A percentile compares a stretch with the other conserved stretches of the same genome.
These are phyloP conservation scores for Phyto melanocephala DNA, from an alignment of 2,888 invertebrate species.

Conservation along the genomic window DNA sequence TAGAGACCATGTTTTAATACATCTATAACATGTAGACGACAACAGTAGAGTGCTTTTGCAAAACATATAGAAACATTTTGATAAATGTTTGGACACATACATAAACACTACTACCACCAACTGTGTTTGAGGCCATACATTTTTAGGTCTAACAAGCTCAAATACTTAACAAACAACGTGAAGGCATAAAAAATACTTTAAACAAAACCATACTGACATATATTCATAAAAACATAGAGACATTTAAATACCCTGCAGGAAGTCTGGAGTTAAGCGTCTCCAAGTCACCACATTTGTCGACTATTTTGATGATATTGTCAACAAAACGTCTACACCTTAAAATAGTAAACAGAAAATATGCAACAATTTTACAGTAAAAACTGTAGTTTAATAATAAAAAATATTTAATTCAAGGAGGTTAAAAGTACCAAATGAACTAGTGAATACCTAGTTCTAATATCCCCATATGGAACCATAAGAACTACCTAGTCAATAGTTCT, in stretches of 20 bases:
- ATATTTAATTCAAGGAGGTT: too few relatives aligned
- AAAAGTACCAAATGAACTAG: neutral
- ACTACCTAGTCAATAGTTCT: too few relatives aligned
- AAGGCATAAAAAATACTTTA: slow-evolving; percentile 6
- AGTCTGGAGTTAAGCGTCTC: too few relatives aligned
- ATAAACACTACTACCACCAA: slow-evolving; percentile 41
- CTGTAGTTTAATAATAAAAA: too few relatives aligned
- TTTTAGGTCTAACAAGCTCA: slow-evolving; percentile 48
- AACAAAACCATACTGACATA: slow-evolving; percentile 30
- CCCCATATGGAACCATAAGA: too few relatives aligned
- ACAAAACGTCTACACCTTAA: too few relatives aligned
- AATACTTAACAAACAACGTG: slow-evolving; percentile 47
- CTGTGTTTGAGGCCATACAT: slow-evolving; percentile 44
- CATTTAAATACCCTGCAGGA: neutral
- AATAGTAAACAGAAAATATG: too few relatives aligned
- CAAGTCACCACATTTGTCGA: too few relatives aligned
- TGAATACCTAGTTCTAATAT: too few relatives aligned
- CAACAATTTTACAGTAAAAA: too few relatives aligned
- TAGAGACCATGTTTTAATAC: neutral
- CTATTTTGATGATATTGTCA: too few relatives aligned
- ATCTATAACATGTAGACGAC: neutral
- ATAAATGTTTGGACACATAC: slow-evolving; percentile 45
- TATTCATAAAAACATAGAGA: neutral
- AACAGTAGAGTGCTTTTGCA: slow-evolving; percentile 2
- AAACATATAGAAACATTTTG: slow-evolving; percentile 31